Evolutionary conservation across 2,113 vertebrate species (phyloP).

Genomic region (Chaetura pelagica): DNA sequence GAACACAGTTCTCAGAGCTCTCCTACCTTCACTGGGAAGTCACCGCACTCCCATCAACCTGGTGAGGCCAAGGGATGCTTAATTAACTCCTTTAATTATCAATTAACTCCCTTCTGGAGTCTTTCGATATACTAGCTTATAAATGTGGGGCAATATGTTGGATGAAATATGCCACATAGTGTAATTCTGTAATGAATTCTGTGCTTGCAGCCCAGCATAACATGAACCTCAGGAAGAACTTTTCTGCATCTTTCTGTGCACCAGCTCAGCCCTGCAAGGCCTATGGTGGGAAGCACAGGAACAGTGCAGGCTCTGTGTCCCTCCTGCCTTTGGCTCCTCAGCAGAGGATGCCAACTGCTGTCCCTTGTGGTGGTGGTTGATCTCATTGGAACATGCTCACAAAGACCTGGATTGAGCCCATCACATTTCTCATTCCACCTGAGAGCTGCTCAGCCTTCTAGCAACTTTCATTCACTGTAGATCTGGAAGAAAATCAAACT

Average conservation of each 20-base stretch:
- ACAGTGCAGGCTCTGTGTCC: background rate
- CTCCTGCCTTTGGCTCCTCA: background rate
- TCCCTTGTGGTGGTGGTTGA: background rate
- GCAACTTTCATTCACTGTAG: background rate
- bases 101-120: background rate
- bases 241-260: background rate
- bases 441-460: constrained; percentile 23
- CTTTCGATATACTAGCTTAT: background rate
- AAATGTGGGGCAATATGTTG: background rate
- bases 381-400: constrained; percentile 17
- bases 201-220: background rate
- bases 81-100: background rate
- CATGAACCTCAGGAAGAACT: background rate
- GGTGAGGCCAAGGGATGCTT: background rate
- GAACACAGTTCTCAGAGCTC: background rate
- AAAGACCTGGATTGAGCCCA: background rate
- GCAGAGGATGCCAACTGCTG: background rate
- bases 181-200: background rate
- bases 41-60: background rate
- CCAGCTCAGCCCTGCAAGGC: background rate
- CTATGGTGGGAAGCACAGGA: background rate
- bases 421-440: background rate
- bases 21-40: background rate
- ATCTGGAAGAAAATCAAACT: constrained; percentile 10
- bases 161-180: background rate